A percentile compares a stretch with the other conserved stretches of the same genome.
phyloP scores from a whole-genome alignment of 2,888 invertebrate genomes.

The Leptopilina myrica region DNA sequence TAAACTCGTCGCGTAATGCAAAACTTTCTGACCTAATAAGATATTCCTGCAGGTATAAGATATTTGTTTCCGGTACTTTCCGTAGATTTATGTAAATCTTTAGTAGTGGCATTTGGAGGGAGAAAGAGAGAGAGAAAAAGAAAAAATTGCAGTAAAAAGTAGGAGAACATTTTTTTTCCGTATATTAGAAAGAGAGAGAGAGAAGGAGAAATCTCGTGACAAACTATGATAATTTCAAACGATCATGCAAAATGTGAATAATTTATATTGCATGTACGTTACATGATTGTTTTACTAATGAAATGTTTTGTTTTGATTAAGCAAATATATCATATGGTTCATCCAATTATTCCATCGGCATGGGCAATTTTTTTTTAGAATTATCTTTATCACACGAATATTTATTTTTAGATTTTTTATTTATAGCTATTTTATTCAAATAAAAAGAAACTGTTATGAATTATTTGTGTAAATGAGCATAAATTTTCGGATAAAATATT shows the following conservation, averaged over 20 bases:
- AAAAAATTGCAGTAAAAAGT: too few relatives aligned
- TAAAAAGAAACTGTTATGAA: too few relatives aligned
- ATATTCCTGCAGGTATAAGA: conserved; percentile 47
- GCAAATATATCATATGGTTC: too few relatives aligned
- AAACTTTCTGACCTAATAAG: conserved; percentile 64
- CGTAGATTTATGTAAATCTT: conserved; percentile 37
- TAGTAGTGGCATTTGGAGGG: not conserved
- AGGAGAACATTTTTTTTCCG: too few relatives aligned
- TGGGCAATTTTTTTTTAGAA: too few relatives aligned
- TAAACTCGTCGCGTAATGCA: conserved; percentile 53
- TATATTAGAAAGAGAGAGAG: not conserved
- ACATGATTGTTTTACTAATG: not conserved
- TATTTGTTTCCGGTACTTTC: conserved; percentile 52
- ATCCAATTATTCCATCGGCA: too few relatives aligned
- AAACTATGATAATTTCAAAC: conserved; percentile 11
- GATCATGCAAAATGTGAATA: conserved; percentile 7
- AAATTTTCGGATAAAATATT: too few relatives aligned
- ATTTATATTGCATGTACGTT: not conserved
- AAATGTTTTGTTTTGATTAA: too few relatives aligned
- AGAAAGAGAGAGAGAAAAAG: conserved; percentile 2
- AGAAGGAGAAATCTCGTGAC: not conserved
- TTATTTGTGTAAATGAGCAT: too few relatives aligned
- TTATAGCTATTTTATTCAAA: too few relatives aligned
- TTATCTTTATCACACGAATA: too few relatives aligned
- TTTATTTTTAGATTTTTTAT: too few relatives aligned